phyloP scores from a whole-genome alignment of 2,888 invertebrate genomes.

The Euproctis similis region DNA sequence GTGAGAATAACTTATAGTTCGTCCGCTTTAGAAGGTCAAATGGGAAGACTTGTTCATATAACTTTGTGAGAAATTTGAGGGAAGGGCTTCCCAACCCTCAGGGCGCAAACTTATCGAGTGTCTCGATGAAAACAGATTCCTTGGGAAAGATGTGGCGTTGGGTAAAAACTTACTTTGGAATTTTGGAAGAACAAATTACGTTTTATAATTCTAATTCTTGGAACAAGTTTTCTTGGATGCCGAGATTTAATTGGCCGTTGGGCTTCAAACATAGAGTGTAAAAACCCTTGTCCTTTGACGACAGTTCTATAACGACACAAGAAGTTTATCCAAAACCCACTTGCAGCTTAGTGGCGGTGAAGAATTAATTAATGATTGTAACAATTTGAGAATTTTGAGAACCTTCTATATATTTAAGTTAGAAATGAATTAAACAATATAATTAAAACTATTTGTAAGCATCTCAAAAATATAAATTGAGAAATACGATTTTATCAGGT shows the following conservation, averaged over 20 bases:
- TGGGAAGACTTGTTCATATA: constrained; percentile 54
- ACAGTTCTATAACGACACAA: too few relatives aligned
- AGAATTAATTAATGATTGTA: too few relatives aligned
- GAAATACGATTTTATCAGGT: too few relatives aligned
- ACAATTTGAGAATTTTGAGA: too few relatives aligned
- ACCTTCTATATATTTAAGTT: too few relatives aligned
- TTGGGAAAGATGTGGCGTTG: constrained; percentile 25
- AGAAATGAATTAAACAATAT: too few relatives aligned
- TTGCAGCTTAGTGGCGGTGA: too few relatives aligned
- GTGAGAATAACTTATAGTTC: constrained; percentile 27
- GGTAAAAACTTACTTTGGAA: constrained; percentile 17
- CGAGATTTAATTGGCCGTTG: constrained; percentile 6
- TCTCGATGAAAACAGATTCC: constrained; percentile 31
- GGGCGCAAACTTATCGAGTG: constrained; percentile 57
- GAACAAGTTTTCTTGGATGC: constrained; percentile 5
- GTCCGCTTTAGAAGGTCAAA: constrained; percentile 24
- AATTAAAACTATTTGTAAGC: too few relatives aligned
- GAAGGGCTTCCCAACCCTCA: constrained; percentile 50
- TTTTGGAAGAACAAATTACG: constrained; percentile 8
- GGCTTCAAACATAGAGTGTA: constrained; percentile 5
- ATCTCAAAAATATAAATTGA: too few relatives aligned
- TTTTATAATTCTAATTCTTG: constrained; percentile 11
- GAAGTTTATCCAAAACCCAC: too few relatives aligned
- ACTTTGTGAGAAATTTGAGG: constrained; percentile 63
- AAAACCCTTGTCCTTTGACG: background rate